Percentiles rank a stretch among this genome's conserved stretches.
Evolutionary conservation across 1,140 invertebrate species (phyloP).

Genomic region (Habropoda laboriosa): DNA sequence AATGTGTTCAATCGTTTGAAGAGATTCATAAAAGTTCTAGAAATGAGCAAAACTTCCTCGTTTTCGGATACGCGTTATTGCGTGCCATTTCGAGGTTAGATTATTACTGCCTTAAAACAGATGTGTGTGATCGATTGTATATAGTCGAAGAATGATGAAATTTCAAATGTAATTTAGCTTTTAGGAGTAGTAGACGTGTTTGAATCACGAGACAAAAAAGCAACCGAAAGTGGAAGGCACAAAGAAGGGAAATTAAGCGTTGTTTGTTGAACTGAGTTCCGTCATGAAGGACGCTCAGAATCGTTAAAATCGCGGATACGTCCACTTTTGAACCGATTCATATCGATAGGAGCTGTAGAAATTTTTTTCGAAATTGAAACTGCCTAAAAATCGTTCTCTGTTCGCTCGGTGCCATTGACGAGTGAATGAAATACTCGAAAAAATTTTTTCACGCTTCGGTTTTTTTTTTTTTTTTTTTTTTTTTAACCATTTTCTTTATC

Average conservation of each 20-base stretch:
- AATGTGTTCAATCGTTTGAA: background rate
- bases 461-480: background rate
- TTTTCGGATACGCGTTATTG: background rate
- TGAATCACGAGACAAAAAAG: background rate
- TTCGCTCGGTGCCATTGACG: background rate
- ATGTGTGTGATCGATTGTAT: conserved; percentile 22
- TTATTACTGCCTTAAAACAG: conserved; percentile 36
- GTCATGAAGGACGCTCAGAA: too few relatives aligned
- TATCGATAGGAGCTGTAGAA: background rate
- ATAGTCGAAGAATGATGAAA: background rate
- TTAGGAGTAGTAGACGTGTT: too few relatives aligned
- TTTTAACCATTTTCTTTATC: background rate
- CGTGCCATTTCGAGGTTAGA: background rate
- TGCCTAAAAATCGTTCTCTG: background rate
- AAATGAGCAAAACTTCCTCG: background rate
- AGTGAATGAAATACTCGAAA: background rate
- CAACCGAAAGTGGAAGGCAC: background rate
- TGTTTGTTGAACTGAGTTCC: background rate
- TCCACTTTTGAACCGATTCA: conserved; percentile 1
- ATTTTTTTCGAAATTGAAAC: background rate
- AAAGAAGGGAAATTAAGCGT: background rate
- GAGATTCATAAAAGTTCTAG: too few relatives aligned
- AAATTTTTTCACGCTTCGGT: background rate
- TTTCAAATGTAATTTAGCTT: background rate
- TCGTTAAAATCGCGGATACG: background rate